These are phyloP conservation scores for Tubulanus polymorphus DNA, from an alignment of 2,888 invertebrate genomes.

Conservation along the genomic window DNA sequence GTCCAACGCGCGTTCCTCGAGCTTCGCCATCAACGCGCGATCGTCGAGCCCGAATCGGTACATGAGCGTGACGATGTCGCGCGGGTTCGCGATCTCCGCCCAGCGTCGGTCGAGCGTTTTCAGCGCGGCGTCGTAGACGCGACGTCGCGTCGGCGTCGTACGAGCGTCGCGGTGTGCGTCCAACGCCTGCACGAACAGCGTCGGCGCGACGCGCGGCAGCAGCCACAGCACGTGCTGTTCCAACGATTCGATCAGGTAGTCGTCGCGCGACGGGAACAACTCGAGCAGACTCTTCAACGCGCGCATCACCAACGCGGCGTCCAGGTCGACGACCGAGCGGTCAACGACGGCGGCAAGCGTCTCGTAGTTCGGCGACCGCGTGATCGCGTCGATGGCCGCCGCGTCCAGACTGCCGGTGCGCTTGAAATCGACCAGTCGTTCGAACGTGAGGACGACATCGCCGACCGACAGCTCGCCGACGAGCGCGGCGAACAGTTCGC, in stretches of 20 bases:
- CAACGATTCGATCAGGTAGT: slow-evolving; percentile 14
- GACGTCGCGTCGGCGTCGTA: slow-evolving; percentile 11
- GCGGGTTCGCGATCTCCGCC: slow-evolving; percentile 17
- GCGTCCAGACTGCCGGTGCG: no score
- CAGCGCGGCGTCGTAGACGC: slow-evolving; percentile 7
- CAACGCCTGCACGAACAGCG: slow-evolving; percentile 8
- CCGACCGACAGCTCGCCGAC: no score
- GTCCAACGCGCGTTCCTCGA: slow-evolving; percentile 19
- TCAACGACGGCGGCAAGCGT: no score
- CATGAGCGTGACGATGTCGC: slow-evolving; percentile 18
- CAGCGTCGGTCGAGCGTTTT: slow-evolving; percentile 12
- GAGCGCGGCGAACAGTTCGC: no score
- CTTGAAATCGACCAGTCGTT: no score
- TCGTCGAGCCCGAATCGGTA: slow-evolving; percentile 8
- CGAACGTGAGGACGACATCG: no score
- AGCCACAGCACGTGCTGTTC: slow-evolving; percentile 16
- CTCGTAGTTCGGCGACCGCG: no score
- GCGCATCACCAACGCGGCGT: no score
- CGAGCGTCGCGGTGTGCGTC: slow-evolving; percentile 13
- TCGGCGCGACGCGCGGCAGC: slow-evolving; percentile 10
- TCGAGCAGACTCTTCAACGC: no score
- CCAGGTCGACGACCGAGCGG: no score
- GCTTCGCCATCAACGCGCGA: slow-evolving; percentile 6
- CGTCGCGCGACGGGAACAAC: no score
- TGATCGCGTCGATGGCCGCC: no score